Conservation (phyloP, 1,140 invertebrate genomes). For the Paracyclopina nana region DNA sequence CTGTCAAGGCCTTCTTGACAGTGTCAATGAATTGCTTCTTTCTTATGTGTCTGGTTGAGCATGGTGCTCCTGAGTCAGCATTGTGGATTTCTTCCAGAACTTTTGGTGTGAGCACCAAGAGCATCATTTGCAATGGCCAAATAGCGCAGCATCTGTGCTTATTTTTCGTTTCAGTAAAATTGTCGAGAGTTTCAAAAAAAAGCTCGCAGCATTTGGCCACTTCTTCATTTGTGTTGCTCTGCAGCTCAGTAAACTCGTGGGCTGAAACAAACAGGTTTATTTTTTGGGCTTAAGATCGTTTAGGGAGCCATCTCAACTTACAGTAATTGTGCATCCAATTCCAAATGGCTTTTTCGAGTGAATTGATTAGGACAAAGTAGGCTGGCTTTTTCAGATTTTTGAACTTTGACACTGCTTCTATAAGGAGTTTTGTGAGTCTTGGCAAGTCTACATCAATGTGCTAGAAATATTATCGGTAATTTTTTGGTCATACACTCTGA, state of each 20-base stretch:
- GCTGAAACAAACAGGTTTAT: too few species aligned
- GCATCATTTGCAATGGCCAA: conserved; percentile 52
- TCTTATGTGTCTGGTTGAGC: conserved; percentile 61
- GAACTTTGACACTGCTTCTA: conserved; percentile 38
- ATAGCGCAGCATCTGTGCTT: conserved; percentile 55
- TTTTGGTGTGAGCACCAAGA: conserved; percentile 36
- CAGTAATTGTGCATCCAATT: conserved; percentile 98
- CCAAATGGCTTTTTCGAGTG: conserved; percentile 87
- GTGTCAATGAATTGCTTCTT: conserved; percentile 87
- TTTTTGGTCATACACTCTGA: too few species aligned
- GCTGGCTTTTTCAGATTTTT: conserved; percentile 67
- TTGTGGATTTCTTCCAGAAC: conserved; percentile 81
- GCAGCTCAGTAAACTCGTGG: conserved; percentile 75
- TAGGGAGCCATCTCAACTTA: too few species aligned
- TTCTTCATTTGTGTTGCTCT: conserved; percentile 65
- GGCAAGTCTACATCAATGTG: conserved; percentile 83
- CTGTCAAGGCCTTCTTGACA: conserved; percentile 58
- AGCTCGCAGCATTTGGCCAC: conserved; percentile 76
- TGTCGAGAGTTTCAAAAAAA: conserved; percentile 78
- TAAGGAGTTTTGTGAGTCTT: conserved; percentile 58
- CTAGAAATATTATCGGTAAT: too few species aligned
- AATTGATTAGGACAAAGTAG: conserved; percentile 59
- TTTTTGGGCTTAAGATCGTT: too few species aligned
- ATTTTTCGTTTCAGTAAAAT: conserved; percentile 65
- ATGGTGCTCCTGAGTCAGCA: conserved; percentile 61